Conservation (phyloP, 2,113 vertebrate genomes). For the Chlamydotis undulata region DNA sequence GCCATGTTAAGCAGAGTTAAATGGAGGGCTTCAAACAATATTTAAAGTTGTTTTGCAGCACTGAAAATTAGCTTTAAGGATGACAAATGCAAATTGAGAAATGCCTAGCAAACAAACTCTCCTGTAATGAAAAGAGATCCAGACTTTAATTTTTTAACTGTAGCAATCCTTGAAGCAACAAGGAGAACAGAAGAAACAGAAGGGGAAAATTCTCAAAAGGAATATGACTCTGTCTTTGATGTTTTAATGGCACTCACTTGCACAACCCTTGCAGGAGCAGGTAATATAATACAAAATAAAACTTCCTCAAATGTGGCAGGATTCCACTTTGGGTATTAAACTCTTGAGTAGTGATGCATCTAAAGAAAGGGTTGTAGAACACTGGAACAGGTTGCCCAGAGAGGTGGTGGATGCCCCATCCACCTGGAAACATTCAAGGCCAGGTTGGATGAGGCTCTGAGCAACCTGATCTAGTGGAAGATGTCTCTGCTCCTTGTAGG, state of each 20-base stretch:
- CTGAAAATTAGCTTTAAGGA: slow-evolving; percentile 75
- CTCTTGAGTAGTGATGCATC: neutral
- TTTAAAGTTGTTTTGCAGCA: slow-evolving; percentile 70
- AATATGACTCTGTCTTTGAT: slow-evolving; percentile 64
- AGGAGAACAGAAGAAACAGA: slow-evolving; percentile 67
- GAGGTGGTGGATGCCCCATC: too few species aligned
- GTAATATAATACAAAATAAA: slow-evolving; percentile 12
- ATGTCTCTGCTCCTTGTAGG: too few species aligned
- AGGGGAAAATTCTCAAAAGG: slow-evolving; percentile 50
- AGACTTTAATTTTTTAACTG: slow-evolving; percentile 67
- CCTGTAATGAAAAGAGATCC: slow-evolving; percentile 68
- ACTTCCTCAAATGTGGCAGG: neutral
- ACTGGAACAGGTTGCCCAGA: too few species aligned
- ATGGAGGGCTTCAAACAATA: slow-evolving; percentile 62
- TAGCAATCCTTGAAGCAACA: slow-evolving; percentile 70
- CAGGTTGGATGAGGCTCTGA: too few species aligned
- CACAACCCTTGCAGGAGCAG: slow-evolving; percentile 3
- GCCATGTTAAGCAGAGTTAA: slow-evolving; percentile 61
- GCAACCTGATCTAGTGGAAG: too few species aligned
- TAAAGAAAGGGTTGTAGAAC: neutral
- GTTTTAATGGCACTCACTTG: slow-evolving; percentile 25
- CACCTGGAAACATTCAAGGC: too few species aligned
- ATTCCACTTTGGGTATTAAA: neutral
- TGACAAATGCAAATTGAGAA: slow-evolving; percentile 71
- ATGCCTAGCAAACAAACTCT: slow-evolving; percentile 62